These are phyloP conservation scores for Gasterosteus aculeatus DNA, from an alignment of 2,113 vertebrate species.

Conservation along the genomic window DNA sequence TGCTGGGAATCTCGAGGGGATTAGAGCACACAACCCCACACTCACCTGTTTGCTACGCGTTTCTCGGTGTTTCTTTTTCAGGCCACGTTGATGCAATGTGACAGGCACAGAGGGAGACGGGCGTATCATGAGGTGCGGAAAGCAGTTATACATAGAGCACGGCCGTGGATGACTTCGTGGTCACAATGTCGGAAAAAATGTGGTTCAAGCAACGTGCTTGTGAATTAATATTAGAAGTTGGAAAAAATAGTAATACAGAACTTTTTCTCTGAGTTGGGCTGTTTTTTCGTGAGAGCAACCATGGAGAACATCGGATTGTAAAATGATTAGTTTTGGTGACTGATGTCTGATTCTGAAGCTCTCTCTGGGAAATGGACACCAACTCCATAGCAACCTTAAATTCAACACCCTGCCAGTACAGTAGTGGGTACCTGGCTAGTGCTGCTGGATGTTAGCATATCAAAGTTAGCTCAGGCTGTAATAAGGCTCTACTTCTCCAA, in stretches of 20 bases:
- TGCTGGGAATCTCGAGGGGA: slow-evolving; percentile 57
- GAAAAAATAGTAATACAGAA: not conserved
- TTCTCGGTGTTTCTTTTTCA: slow-evolving; percentile 43
- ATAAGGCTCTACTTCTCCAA: not conserved
- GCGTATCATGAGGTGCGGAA: slow-evolving; percentile 28
- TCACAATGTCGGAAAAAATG: slow-evolving; percentile 2
- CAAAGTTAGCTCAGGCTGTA: not conserved
- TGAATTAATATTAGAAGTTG: not conserved
- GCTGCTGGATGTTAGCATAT: not conserved
- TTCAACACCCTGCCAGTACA: not conserved
- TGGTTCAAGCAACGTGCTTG: not conserved
- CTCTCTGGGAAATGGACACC: not conserved
- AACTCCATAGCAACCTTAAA: not conserved
- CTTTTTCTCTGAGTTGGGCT: not conserved
- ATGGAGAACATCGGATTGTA: not conserved
- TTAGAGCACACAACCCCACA: slow-evolving; percentile 47
- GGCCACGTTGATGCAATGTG: slow-evolving; percentile 53
- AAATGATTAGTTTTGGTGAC: not conserved
- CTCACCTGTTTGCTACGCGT: slow-evolving; percentile 68
- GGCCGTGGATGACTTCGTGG: slow-evolving; percentile 27
- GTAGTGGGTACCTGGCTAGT: not conserved
- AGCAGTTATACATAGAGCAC: slow-evolving; percentile 40
- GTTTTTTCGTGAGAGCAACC: not conserved
- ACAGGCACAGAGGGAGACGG: slow-evolving; percentile 42
- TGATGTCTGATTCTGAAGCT: not conserved